These are phyloP conservation scores for Frankliniella fusca DNA, from an alignment of 2,888 invertebrate genomes.

Conservation along the genomic window DNA sequence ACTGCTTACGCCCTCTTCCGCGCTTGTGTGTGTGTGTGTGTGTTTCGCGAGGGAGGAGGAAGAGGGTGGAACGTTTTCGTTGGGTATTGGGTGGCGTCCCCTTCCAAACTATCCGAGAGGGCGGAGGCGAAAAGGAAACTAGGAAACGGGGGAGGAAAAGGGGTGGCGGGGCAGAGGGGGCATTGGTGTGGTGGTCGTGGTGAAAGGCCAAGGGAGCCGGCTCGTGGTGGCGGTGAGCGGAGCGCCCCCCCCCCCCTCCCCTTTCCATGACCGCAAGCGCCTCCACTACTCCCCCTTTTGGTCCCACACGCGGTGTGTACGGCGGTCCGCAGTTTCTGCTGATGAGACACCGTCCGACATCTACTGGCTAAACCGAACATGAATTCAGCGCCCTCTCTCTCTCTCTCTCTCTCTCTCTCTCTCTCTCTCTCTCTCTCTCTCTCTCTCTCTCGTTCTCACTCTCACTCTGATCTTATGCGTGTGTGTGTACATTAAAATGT, in stretches of 20 bases:
- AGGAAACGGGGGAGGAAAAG: not conserved
- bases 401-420: not conserved
- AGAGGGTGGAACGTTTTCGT: too few relatives aligned
- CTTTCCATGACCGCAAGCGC: too few relatives aligned
- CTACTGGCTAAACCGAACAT: not conserved
- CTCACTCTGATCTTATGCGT: not conserved
- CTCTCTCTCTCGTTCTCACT: too few relatives aligned
- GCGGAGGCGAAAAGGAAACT: not conserved
- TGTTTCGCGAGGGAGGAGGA: too few relatives aligned
- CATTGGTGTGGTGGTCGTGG: not conserved
- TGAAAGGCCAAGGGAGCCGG: not conserved
- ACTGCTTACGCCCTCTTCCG: too few relatives aligned
- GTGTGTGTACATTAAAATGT: not conserved
- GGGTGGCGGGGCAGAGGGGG: not conserved
- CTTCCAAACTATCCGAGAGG: too few relatives aligned
- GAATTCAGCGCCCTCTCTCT: not conserved
- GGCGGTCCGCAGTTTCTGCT: not conserved
- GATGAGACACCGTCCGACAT: constrained; percentile 1
- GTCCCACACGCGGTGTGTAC: too few relatives aligned
- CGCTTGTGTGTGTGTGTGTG: too few relatives aligned
- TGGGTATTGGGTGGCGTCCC: too few relatives aligned
- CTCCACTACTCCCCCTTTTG: too few relatives aligned
- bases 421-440: not conserved
- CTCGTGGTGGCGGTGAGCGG: not conserved
- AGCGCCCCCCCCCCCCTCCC: not conserved